Percentiles rank a stretch among this genome's conserved stretches.
Evolutionary conservation across 2,113 vertebrate genomes (phyloP).

Genomic region (Coracopsis vasa): DNA sequence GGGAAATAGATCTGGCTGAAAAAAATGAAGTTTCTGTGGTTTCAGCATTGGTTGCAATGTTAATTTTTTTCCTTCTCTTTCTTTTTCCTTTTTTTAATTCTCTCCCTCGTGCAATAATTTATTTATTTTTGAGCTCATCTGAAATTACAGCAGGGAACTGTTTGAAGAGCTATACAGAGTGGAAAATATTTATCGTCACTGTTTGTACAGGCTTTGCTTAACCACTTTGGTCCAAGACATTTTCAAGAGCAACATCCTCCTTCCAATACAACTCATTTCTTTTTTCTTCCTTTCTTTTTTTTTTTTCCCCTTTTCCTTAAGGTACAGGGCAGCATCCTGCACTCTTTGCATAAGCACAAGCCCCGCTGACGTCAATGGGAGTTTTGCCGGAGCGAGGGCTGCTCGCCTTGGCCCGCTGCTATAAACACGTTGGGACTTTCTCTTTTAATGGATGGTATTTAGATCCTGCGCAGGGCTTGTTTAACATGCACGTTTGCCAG

Average conservation of each 20-base stretch:
- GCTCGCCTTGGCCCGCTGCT: conserved; percentile 50
- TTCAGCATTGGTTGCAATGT: background rate
- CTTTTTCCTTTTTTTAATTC: background rate
- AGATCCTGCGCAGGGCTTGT: conserved; percentile 62
- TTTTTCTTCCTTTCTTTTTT: background rate
- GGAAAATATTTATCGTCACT: conserved; percentile 62
- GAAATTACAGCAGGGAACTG: background rate
- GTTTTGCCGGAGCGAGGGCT: background rate
- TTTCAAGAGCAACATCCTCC: conserved; percentile 68
- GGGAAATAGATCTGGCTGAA: conserved; percentile 48
- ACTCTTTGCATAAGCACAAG: background rate
- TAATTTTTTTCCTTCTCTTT: background rate
- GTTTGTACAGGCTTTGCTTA: conserved; percentile 65
- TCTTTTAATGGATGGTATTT: conserved; percentile 72
- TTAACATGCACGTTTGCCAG: conserved; percentile 63
- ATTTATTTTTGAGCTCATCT: conserved; percentile 40
- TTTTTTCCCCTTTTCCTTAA: background rate
- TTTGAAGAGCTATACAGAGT: conserved; percentile 26
- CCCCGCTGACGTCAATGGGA: conserved; percentile 29
- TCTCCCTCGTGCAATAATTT: background rate
- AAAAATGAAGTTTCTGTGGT: conserved; percentile 48
- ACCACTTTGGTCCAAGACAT: conserved; percentile 64
- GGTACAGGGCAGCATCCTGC: background rate
- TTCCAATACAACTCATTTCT: conserved; percentile 2
- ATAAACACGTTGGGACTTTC: conserved; percentile 69